These are phyloP conservation scores for Ariopsis seemanni DNA, from an alignment of 2,113 vertebrate species.

Conservation along the genomic window DNA sequence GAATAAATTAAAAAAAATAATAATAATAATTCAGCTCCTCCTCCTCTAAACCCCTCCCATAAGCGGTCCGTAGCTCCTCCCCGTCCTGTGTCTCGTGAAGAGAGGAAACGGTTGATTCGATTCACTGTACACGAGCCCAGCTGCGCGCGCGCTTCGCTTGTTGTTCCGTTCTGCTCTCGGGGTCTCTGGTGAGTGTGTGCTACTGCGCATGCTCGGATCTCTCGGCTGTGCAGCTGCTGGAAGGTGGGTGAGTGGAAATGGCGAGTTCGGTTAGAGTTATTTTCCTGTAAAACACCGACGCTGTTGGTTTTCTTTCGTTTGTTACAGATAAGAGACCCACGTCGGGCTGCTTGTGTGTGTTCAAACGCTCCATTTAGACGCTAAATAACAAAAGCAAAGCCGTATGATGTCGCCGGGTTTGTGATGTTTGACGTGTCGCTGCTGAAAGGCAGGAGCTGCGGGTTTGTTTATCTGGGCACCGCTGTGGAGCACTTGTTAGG, in stretches of 20 bases:
- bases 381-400: background rate
- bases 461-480: background rate
- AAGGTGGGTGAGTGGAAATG: constrained; percentile 68
- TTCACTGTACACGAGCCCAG: background rate
- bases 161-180: background rate
- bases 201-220: constrained; percentile 67
- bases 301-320: background rate
- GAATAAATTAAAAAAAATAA: background rate
- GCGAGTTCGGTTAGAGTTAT: background rate
- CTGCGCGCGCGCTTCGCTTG: background rate
- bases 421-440: constrained; percentile 20
- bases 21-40: too few relatives aligned
- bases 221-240: constrained; percentile 63
- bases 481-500: background rate
- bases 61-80: too few relatives aligned
- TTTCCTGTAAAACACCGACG: background rate
- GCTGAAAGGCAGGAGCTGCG: background rate
- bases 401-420: background rate
- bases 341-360: background rate
- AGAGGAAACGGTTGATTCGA: background rate
- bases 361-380: background rate
- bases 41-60: too few relatives aligned
- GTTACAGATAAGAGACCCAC: background rate
- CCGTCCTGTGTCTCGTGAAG: too few relatives aligned
- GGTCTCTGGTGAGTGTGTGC: background rate